phyloP scores from a whole-genome alignment of 2,888 invertebrate species.

The Oxystoma pomonae region DNA sequence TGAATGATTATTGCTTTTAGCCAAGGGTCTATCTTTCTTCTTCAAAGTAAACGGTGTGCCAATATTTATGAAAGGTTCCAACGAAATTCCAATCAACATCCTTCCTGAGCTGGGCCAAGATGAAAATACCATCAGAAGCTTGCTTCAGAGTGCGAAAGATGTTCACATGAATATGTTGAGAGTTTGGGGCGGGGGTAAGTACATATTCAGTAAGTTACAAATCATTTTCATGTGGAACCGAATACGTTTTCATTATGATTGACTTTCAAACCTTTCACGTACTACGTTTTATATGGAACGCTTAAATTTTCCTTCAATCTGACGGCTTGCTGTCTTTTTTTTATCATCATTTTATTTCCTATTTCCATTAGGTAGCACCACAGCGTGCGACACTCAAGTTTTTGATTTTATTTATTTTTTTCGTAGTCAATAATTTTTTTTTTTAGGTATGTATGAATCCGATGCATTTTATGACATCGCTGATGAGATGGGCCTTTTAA shows the following conservation, averaged over 20 bases:
- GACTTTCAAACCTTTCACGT: no score
- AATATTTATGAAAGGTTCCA: slow-evolving; percentile 93
- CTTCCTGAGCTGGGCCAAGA: slow-evolving; percentile 70
- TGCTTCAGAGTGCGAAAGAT: slow-evolving; percentile 66
- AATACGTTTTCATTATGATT: no score
- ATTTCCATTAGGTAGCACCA: no score
- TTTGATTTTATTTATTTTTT: no score
- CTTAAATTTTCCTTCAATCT: no score
- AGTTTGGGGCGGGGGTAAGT: slow-evolving; percentile 92
- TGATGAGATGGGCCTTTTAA: slow-evolving; percentile 83
- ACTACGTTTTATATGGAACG: no score
- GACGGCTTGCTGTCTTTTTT: no score
- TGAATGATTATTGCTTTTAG: no score
- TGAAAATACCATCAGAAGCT: slow-evolving; percentile 54
- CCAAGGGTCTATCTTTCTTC: slow-evolving; percentile 71
- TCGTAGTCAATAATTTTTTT: background rate
- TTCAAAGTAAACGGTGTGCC: slow-evolving; percentile 81
- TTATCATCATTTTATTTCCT: no score
- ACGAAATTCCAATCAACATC: slow-evolving; percentile 86
- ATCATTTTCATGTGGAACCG: no score
- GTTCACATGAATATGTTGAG: slow-evolving; percentile 89
- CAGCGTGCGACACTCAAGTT: no score
- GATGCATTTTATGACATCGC: slow-evolving; percentile 85
- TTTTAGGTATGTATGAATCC: slow-evolving; percentile 73
- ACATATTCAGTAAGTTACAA: background rate